phyloP scores from a whole-genome alignment of 2,888 invertebrate species.

The Nomada fucata region DNA sequence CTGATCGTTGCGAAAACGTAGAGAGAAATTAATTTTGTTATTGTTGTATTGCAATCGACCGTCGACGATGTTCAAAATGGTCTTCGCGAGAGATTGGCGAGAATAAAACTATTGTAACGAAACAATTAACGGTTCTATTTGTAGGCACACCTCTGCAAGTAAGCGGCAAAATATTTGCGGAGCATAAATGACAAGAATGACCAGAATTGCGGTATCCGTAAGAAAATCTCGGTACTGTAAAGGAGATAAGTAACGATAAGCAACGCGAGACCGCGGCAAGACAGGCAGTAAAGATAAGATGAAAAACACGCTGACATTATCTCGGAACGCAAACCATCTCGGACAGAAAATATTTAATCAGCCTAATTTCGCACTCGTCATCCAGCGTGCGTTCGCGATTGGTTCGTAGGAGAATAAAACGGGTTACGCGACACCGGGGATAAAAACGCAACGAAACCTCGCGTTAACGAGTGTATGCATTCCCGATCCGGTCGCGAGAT shows the following conservation, averaged over 20 bases:
- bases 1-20: conserved; percentile 47
- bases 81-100: background rate
- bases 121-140: too few species aligned
- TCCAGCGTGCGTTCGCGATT: background rate
- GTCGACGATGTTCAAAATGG: background rate
- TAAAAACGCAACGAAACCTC: background rate
- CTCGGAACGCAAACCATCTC: conserved; percentile 1
- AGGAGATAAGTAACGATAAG: background rate
- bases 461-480: background rate
- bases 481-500: background rate
- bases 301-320: conserved; percentile 1
- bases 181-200: background rate
- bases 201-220: background rate
- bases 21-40: conserved; percentile 38
- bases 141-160: too few species aligned
- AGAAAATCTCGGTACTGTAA: background rate
- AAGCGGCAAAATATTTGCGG: too few species aligned
- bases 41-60: conserved; percentile 27
- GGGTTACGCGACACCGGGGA: background rate
- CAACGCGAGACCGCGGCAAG: background rate
- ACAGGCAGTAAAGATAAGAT: conserved; percentile 41
- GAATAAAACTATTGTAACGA: background rate
- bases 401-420: background rate
- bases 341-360: conserved; percentile 23
- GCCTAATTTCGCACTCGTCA: conserved; percentile 6